Percentiles rank a stretch among this genome's conserved stretches.
phyloP scores from a whole-genome alignment of 30 jellyfish, hydroid and myxozoan species.

The Cassiopea andromeda region DNA sequence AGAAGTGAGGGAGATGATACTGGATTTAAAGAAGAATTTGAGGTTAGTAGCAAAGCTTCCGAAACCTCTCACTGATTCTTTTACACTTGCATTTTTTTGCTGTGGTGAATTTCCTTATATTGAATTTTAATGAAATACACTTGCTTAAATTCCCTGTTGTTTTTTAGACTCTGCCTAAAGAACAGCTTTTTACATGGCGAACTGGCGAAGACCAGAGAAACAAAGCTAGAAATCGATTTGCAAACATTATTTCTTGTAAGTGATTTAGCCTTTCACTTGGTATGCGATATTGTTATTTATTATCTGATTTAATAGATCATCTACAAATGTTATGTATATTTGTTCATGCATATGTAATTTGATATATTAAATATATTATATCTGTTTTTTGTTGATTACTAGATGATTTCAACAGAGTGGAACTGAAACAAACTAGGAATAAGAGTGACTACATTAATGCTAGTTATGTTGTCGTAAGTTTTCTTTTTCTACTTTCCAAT shows the following conservation, averaged over 20 bases:
- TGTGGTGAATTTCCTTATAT: no score
- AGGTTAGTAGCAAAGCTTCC: not conserved
- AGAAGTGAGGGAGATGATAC: conserved; percentile 33
- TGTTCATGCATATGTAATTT: no score
- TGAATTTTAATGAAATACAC: no score
- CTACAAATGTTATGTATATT: not conserved
- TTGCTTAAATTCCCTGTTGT: not conserved
- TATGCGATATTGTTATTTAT: not conserved
- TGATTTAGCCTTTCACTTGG: not conserved
- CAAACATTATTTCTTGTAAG: conserved; percentile 77
- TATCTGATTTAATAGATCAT: not conserved
- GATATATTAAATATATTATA: no score
- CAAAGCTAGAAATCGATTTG: conserved; percentile 73
- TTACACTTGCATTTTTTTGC: not conserved
- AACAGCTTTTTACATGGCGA: conserved; percentile 72
- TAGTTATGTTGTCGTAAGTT: conserved; percentile 55
- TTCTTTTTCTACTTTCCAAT: no score
- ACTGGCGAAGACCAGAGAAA: conserved; percentile 34
- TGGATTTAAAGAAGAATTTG: conserved; percentile 58
- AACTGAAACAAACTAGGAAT: conserved; percentile 11
- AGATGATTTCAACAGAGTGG: conserved; percentile 71
- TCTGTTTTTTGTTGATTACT: not conserved
- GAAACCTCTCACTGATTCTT: not conserved
- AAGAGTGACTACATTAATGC: conserved; percentile 71
- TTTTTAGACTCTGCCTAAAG: conserved; percentile 45